phyloP scores from a whole-genome alignment of 1,140 invertebrate genomes.

The Spodoptera litura region DNA sequence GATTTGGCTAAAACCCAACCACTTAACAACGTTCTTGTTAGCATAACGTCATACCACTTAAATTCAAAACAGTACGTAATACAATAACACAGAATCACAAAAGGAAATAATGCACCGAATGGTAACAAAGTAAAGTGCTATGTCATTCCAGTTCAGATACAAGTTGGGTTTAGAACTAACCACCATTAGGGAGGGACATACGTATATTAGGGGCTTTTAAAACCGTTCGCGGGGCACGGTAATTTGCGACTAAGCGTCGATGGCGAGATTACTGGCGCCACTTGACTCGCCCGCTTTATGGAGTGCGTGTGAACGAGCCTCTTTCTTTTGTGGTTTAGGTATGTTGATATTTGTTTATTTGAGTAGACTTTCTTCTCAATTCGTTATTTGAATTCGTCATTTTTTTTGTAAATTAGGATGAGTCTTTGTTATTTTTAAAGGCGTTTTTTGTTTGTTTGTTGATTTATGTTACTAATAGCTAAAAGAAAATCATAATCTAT shows the following conservation, averaged over 20 bases:
- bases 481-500: too few relatives aligned
- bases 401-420: not conserved
- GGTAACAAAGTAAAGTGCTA: not conserved
- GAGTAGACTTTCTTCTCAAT: too few relatives aligned
- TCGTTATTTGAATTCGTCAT: not conserved
- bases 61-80: too few relatives aligned
- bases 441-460: not conserved
- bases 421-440: not conserved
- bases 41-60: too few relatives aligned
- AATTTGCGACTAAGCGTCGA: conserved; percentile 38
- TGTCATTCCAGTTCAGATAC: not conserved
- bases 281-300: conserved; percentile 4
- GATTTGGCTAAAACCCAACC: too few relatives aligned
- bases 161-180: not conserved
- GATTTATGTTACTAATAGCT: not conserved
- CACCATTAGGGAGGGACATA: conserved; percentile 6
- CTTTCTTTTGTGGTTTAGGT: not conserved
- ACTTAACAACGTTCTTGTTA: too few relatives aligned
- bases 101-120: not conserved
- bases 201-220: conserved; percentile 40
- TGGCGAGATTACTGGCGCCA: conserved; percentile 26
- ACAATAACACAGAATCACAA: not conserved
- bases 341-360: too few relatives aligned
- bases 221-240: conserved; percentile 5
- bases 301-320: conserved; percentile 16